Percentiles rank a stretch among this genome's conserved stretches.
phyloP scores from a whole-genome alignment of 2,797 vertebrate genomes.

The Cichlasoma orientale region DNA sequence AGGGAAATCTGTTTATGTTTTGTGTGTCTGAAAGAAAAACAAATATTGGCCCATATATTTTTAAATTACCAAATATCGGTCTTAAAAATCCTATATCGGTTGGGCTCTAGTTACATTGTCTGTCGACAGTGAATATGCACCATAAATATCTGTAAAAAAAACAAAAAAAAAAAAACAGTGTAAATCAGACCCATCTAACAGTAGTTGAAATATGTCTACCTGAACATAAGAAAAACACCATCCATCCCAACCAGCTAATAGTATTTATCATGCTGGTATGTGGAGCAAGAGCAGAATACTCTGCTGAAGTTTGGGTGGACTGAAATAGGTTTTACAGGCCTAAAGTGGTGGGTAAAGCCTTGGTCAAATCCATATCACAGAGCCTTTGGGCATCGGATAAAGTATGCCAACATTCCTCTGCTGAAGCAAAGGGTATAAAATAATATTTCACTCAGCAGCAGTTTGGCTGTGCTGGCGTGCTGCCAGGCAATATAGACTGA shows the following conservation, averaged over 20 bases:
- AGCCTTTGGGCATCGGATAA: constrained; percentile 6
- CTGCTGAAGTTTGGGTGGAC: constrained; percentile 9
- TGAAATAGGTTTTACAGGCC: constrained; percentile 1
- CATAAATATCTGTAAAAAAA: neutral
- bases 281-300: neutral
- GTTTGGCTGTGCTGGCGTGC: neutral
- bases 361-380: constrained; percentile 10
- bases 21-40: neutral
- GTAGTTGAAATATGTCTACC: neutral
- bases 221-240: neutral
- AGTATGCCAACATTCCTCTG: constrained; percentile 36
- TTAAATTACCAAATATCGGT: neutral
- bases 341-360: constrained; percentile 11
- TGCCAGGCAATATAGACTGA: neutral
- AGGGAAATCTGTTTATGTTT: too few relatives aligned
- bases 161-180: neutral
- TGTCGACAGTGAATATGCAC: neutral
- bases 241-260: neutral
- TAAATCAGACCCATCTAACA: neutral
- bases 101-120: neutral
- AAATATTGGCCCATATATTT: neutral
- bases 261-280: neutral
- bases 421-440: constrained; percentile 23
- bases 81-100: neutral
- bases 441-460: constrained; percentile 13